Base-by-base conservation (phyloP, 2,113 vertebrate genomes). In the Nipponia nippon region DNA sequence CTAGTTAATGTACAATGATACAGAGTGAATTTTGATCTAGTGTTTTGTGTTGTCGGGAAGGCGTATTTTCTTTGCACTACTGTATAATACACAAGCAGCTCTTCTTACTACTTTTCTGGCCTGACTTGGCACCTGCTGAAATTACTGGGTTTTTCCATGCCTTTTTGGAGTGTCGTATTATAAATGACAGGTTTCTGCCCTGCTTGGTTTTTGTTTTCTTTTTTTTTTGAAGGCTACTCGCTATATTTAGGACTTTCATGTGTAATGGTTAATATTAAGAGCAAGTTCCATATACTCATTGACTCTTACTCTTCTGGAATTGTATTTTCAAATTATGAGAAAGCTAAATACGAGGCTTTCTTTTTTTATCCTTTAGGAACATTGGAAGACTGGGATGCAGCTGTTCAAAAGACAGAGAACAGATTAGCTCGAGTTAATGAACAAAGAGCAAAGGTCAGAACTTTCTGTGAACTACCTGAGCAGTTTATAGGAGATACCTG, bases 361-460 rank as follows among this genome's bases (percentile, higher is more conserved):
- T 6, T 47, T 7, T 34, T 10, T 55, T 47, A 8, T 62, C 50
- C 8, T 65, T 50, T 93, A 99, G 99, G 99, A 72, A 98, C 99
- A 26, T 84, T 99, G 89, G 99, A 99, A 93, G 99, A 99, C 73
- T 99, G 99, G 99, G 99, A 99, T 77, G 76, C 98, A 49, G 99
- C 99, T 1, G 98, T 99, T 85, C 99, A 99, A 95, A 99, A 99
- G 96, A 99, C 99, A 0, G 99, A 99, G 90, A 98, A 97, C 21
- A 98, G 98, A 61, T 91, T 99, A 61, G 99, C 98, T 87, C 98
- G 99, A 46, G 98, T 99, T n/a, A 99, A 98, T 23, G 99, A 99
- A 91, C 99, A 99, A 92, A 98, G 99, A 91, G 97, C 98, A 44
- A 99, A 99, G 98, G 99, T 99, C 91, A 97, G 84, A 50, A 32